Evolutionary conservation across 2,113 vertebrate species (phyloP).

Genomic region (Myrmecophaga tridactyla): DNA sequence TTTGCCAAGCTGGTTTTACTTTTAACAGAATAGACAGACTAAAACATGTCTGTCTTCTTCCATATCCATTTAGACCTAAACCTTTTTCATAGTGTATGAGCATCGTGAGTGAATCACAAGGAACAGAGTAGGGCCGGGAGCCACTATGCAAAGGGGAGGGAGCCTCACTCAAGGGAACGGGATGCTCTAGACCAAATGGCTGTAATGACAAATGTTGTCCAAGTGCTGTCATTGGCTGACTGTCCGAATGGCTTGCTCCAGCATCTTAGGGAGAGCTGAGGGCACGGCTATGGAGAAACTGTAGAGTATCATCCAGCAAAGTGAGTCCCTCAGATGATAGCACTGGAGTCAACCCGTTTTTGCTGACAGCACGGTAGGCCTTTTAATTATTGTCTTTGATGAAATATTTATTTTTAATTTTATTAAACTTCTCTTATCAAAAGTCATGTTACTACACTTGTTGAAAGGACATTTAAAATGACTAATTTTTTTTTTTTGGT

Average conservation of each 20-base stretch:
- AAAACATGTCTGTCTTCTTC: not conserved
- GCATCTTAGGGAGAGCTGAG: accelerated
- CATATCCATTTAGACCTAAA: not conserved
- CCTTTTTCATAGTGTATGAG: accelerated
- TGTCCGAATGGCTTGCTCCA: too few relatives aligned
- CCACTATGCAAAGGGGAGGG: accelerated
- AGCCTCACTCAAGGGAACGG: accelerated
- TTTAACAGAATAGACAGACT: too few relatives aligned
- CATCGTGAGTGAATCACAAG: accelerated
- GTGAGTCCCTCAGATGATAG: not conserved
- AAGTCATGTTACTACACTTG: conserved; percentile 72
- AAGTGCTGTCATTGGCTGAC: not conserved
- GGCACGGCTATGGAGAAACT: accelerated
- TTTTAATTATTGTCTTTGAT: conserved; percentile 80
- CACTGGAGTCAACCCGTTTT: conserved; percentile 52
- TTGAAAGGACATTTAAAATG: conserved; percentile 76
- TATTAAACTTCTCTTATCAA: conserved; percentile 80
- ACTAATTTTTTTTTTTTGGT: conserved; percentile 77
- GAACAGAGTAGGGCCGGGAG: not conserved
- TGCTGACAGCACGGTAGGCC: conserved; percentile 75
- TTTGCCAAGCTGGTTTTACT: not conserved
- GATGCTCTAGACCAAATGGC: not conserved
- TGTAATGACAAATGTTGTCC: not conserved
- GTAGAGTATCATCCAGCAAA: accelerated
- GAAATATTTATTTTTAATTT: conserved; percentile 76